Evolutionary conservation across 1,140 invertebrate genomes (phyloP).

Genomic region (Ylistrum balloti): DNA sequence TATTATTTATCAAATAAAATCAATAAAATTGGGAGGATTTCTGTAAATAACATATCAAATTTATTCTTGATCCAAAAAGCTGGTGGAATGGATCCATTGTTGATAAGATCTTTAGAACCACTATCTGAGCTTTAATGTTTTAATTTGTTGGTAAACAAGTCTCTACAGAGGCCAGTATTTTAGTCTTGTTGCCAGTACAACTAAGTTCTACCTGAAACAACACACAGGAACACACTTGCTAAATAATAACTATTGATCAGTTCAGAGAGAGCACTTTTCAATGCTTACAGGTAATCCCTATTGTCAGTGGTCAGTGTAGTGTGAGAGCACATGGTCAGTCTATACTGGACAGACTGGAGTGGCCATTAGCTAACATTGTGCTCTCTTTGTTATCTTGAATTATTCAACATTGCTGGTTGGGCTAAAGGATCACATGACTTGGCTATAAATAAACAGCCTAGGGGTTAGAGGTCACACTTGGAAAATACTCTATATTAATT

Average conservation of each 20-base stretch:
- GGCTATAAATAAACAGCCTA: conserved; percentile 52
- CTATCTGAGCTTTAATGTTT: too few relatives aligned
- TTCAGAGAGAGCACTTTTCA: not conserved
- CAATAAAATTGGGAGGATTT: too few relatives aligned
- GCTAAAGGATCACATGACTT: conserved; percentile 46
- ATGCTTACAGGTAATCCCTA: not conserved
- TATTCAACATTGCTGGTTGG: conserved; percentile 50
- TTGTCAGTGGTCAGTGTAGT: not conserved
- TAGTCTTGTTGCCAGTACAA: not conserved
- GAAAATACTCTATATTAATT: conserved; percentile 60
- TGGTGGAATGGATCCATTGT: too few relatives aligned
- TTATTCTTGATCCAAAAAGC: too few relatives aligned
- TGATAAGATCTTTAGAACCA: too few relatives aligned
- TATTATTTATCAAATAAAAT: too few relatives aligned
- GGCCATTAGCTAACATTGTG: conserved; percentile 54
- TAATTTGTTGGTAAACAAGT: not conserved
- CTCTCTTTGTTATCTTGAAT: conserved; percentile 3
- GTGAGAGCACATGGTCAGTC: not conserved
- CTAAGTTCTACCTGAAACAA: not conserved
- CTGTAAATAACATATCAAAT: too few relatives aligned
- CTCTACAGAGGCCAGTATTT: not conserved
- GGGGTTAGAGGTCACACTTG: conserved; percentile 55
- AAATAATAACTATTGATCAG: not conserved
- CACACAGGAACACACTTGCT: conserved; percentile 19
- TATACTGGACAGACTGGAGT: not conserved